These are phyloP conservation scores for Scolopax mira DNA, from an alignment of 2,113 vertebrate species.

Conservation along the genomic window DNA sequence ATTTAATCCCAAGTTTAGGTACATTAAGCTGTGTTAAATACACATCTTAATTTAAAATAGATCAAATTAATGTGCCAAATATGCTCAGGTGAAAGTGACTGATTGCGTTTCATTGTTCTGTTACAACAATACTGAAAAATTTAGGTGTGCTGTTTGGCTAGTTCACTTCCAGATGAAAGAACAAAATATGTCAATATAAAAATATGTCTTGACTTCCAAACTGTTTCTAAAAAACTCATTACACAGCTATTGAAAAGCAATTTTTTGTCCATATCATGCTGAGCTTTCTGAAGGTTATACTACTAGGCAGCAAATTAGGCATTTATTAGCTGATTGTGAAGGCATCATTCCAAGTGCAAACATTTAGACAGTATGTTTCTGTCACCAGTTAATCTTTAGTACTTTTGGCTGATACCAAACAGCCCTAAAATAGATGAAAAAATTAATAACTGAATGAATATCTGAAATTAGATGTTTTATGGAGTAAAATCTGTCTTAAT, in stretches of 20 bases:
- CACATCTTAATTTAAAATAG: conserved; percentile 10
- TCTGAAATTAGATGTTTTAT: background rate
- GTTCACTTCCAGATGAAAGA: background rate
- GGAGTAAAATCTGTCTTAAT: background rate
- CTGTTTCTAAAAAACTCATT: conserved; percentile 4
- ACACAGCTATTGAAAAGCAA: conserved; percentile 47
- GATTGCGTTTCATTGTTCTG: background rate
- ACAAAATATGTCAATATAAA: background rate
- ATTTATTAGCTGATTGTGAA: conserved; percentile 47
- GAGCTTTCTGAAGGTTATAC: conserved; percentile 8
- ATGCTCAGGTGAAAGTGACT: background rate
- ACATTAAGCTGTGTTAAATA: background rate
- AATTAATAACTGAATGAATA: background rate
- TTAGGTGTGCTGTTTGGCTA: background rate
- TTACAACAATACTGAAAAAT: background rate
- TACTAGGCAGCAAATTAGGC: conserved; percentile 41
- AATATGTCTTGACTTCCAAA: conserved; percentile 10
- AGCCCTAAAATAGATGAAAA: background rate
- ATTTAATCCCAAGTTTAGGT: background rate
- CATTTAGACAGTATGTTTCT: conserved; percentile 6
- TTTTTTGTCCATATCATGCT: conserved; percentile 31
- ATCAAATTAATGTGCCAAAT: background rate
- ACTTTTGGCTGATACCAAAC: background rate
- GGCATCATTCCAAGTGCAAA: conserved; percentile 2
- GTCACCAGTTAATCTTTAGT: conserved; percentile 38